Evolutionary conservation across 2,113 vertebrate species (phyloP).

Genomic region (Thermophis baileyi): DNA sequence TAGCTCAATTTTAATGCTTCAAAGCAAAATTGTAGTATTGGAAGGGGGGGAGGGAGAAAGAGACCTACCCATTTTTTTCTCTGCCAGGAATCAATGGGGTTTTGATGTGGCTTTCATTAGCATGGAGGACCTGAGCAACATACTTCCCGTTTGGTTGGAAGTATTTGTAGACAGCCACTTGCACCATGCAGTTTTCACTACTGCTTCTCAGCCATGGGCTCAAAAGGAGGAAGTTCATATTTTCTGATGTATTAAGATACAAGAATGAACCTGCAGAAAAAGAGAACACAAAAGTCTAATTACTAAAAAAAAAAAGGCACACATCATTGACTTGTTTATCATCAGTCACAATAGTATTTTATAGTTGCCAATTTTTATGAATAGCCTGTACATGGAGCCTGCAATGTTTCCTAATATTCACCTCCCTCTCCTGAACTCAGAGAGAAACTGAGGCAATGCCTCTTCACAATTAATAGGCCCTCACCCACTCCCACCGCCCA

Average conservation of each 20-base stretch:
- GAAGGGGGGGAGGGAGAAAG: background rate
- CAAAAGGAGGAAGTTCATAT: slow-evolving; percentile 79
- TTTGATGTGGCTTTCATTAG: slow-evolving; percentile 66
- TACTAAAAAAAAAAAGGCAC: background rate
- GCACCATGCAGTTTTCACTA: slow-evolving; percentile 78
- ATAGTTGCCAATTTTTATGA: background rate
- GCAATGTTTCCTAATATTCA: background rate
- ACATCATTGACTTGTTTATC: background rate
- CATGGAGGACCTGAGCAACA: slow-evolving; percentile 75
- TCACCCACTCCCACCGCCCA: background rate
- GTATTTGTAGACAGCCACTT: slow-evolving; percentile 85
- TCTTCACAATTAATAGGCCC: background rate
- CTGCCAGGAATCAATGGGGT: slow-evolving; percentile 57
- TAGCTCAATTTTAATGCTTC: background rate
- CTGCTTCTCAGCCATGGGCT: slow-evolving; percentile 89
- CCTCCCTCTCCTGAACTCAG: background rate
- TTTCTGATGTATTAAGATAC: slow-evolving; percentile 80
- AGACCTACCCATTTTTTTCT: slow-evolving; percentile 72
- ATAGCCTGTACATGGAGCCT: background rate
- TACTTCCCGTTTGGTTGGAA: slow-evolving; percentile 81
- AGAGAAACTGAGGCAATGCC: background rate
- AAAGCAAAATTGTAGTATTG: background rate
- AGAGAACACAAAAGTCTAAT: slow-evolving; percentile 27
- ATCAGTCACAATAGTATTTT: background rate
- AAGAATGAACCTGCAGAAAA: slow-evolving; percentile 82